phyloP scores from a whole-genome alignment of 2,113 vertebrate genomes.

The Atrichornis clamosus region DNA sequence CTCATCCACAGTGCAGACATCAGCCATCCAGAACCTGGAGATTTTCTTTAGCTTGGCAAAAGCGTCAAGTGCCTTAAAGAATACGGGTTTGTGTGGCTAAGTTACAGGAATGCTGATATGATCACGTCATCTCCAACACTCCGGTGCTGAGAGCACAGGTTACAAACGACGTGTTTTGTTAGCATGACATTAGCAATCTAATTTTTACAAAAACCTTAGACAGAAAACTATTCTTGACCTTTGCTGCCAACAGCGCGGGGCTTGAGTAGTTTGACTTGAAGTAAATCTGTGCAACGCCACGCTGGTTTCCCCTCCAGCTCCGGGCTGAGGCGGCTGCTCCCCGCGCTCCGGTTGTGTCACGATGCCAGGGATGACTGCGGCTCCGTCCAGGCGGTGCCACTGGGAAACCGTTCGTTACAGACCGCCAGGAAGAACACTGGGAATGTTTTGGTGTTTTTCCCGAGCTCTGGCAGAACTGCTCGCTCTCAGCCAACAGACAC shows the following conservation, averaged over 20 bases:
- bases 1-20: background rate
- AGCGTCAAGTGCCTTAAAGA: accelerated
- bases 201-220: background rate
- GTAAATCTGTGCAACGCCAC: background rate
- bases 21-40: background rate
- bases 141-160: background rate
- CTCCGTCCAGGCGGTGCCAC: background rate
- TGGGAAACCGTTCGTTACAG: too few species aligned
- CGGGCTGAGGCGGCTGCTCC: background rate
- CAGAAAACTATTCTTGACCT: background rate
- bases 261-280: too few species aligned
- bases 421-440: accelerated
- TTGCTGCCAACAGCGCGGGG: background rate
- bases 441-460: accelerated
- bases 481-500: background rate
- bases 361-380: accelerated
- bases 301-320: background rate
- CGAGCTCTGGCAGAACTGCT: background rate
- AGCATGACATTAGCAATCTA: accelerated
- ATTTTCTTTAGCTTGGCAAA: background rate
- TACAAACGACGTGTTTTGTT: background rate
- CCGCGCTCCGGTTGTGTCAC: background rate
- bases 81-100: accelerated
- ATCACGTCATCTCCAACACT: accelerated
- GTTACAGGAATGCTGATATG: accelerated